These are phyloP conservation scores for Phycodurus eques DNA, from an alignment of 2,113 vertebrate genomes.

Conservation along the genomic window DNA sequence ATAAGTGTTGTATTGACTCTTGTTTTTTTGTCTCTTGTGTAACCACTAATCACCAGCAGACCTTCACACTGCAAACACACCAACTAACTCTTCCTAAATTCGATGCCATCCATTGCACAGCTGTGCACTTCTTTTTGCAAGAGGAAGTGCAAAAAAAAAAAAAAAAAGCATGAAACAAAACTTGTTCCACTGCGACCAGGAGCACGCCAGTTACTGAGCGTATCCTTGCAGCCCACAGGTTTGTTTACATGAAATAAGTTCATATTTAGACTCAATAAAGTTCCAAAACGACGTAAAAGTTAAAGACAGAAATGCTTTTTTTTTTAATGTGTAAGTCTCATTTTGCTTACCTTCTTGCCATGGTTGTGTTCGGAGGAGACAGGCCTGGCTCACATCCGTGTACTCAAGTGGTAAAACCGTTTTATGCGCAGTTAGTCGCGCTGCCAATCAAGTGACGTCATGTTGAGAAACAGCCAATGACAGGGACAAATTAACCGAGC, in stretches of 20 bases:
- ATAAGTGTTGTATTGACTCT: background rate
- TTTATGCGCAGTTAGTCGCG: constrained; percentile 4
- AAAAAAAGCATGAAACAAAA: background rate
- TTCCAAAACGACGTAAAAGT: background rate
- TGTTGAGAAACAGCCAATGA: constrained; percentile 31
- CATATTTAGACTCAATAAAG: background rate
- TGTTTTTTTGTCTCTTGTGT: background rate
- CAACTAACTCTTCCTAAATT: background rate
- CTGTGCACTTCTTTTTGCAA: background rate
- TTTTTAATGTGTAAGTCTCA: background rate
- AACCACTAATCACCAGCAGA: constrained; percentile 39
- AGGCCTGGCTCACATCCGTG: constrained; percentile 1
- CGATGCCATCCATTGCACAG: background rate
- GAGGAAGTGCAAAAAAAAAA: background rate
- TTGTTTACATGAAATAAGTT: constrained; percentile 12
- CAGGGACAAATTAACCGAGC: fast-evolving
- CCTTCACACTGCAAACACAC: background rate
- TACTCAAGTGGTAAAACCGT: background rate
- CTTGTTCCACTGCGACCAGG: background rate
- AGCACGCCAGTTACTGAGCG: background rate
- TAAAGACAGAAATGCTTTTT: background rate
- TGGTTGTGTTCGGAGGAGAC: constrained; percentile 16
- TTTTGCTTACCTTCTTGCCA: constrained; percentile 51
- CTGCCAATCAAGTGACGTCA: constrained; percentile 18
- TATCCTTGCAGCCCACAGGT: background rate